Evolutionary conservation across 2,113 vertebrate species (phyloP).

Genomic region (Tachycineta bicolor): DNA sequence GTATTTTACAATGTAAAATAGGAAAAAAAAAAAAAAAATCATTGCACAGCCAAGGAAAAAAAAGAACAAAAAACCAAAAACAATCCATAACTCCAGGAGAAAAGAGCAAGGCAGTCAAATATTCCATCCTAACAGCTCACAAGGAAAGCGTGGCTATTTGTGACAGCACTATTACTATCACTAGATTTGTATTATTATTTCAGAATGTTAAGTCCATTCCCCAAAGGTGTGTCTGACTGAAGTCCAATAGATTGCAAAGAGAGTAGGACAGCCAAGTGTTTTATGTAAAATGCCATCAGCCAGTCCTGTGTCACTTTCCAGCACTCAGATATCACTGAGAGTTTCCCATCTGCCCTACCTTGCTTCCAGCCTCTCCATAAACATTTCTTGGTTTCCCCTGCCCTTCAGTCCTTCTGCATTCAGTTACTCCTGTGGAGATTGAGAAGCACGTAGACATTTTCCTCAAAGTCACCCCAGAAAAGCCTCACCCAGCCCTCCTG

Average conservation of each 20-base stretch:
- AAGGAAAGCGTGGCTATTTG: background rate
- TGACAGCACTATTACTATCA: background rate
- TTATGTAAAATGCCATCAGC: background rate
- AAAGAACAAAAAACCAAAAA: no score
- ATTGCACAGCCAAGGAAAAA: background rate
- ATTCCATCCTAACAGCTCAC: background rate
- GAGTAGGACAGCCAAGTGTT: background rate
- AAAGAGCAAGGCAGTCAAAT: background rate
- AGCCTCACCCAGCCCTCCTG: background rate
- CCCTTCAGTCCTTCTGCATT: background rate
- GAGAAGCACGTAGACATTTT: background rate
- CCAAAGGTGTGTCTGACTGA: background rate
- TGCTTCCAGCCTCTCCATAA: background rate
- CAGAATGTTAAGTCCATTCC: background rate
- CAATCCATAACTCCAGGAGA: accelerated
- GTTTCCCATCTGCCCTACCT: background rate
- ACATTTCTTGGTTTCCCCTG: background rate
- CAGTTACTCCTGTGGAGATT: background rate
- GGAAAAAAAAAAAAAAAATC: background rate
- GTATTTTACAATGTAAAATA: background rate
- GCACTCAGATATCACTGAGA: background rate
- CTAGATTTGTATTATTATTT: background rate
- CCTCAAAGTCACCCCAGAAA: background rate
- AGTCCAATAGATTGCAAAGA: background rate
- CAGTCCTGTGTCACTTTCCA: background rate